phyloP scores from a whole-genome alignment of 2,113 vertebrate genomes.

The Porphyrio hochstetteri region DNA sequence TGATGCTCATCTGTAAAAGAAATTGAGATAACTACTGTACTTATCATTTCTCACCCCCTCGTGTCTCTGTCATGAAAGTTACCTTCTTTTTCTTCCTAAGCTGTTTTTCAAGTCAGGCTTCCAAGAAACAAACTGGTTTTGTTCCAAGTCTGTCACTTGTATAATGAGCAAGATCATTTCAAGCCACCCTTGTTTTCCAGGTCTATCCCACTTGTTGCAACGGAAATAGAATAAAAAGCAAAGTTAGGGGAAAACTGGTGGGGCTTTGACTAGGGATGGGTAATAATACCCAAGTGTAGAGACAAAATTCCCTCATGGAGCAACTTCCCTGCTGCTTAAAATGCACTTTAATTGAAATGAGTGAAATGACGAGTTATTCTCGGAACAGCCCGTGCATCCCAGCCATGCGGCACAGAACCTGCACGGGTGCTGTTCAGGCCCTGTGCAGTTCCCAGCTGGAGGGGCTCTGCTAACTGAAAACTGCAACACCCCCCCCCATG shows the following conservation, averaged over 20 bases:
- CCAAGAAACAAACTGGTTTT: background rate
- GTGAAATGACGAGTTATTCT: background rate
- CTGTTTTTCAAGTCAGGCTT: background rate
- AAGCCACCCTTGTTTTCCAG: background rate
- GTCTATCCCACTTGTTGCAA: background rate
- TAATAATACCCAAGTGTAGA: accelerated
- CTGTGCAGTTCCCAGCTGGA: background rate
- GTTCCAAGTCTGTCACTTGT: background rate
- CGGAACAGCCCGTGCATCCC: background rate
- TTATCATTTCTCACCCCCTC: background rate
- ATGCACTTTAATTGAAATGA: background rate
- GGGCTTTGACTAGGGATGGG: background rate
- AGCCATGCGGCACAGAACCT: background rate
- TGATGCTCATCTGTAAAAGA: background rate
- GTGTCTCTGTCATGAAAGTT: background rate
- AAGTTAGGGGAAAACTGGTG: background rate
- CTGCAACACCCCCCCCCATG: background rate
- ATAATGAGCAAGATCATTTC: background rate
- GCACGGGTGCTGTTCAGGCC: background rate
- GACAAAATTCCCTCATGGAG: background rate
- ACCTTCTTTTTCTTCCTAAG: background rate
- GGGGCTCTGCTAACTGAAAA: background rate
- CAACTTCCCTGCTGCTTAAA: background rate
- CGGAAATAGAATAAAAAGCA: background rate
- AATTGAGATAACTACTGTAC: background rate